Base-by-base conservation (phyloP, 1,140 invertebrate species). In the Zaprionus vittiger region DNA sequence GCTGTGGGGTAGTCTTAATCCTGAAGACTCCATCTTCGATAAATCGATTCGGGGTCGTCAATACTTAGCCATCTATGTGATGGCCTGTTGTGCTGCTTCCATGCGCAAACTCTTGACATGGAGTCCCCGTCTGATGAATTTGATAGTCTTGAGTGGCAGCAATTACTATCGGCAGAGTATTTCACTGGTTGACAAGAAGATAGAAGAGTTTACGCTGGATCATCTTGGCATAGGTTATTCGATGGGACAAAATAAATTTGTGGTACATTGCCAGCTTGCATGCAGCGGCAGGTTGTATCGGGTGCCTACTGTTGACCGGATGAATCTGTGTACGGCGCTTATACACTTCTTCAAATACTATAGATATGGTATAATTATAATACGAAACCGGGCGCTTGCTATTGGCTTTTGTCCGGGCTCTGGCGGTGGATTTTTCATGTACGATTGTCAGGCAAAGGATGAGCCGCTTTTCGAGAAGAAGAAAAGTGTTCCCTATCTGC, bases 281-380 rank as follows among this genome's bases (percentile, higher is more conserved):
- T 93, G 94, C 69, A 94, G 94, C 80, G 95, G 95, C 5, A 94
- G 93, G 71, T 80, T 95, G 41, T 95, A 95, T 76, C 93, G 94
- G 15, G 93, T 93, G 34, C 92, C 92, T 62, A 90, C 92, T 7
- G 94, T 94, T 59, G 93, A 94, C 56, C 94, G 74, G 1, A 90
- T 94, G 85, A 95, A 95, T 92, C 91, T 95, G 24, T 94, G 94
- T 65, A 94, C 94, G 77, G 94, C 94, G 5, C 83, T 95, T 20
- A 77, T 91, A 37, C 94, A 94, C 69, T 95, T 95, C 74, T 95
- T 95, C 73, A 94, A 94, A 57, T 93, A 93, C 66, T 91, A 74
- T 20, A 81, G 93, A 55, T 82, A 91, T 54, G 95, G 95, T 1
- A 93, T 95, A 12, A 91, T 95, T 28, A 92, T 91, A 59, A 93